Evolutionary conservation across 1,140 invertebrate species (phyloP).

Genomic region (Lepidostoma basale): DNA sequence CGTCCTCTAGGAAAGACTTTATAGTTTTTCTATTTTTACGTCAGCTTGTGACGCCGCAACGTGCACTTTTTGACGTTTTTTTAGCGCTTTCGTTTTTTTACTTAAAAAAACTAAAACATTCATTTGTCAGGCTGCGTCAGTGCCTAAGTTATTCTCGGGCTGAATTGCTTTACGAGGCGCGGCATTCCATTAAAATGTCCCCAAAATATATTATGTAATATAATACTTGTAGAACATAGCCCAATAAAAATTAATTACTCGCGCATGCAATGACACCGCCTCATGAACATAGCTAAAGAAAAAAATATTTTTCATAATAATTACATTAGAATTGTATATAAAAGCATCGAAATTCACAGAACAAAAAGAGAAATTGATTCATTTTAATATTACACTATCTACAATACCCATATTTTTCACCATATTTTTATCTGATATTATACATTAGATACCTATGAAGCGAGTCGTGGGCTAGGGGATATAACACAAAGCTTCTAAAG

Average conservation of each 20-base stretch:
- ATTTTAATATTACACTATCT: too few species aligned
- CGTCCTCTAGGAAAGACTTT: background rate
- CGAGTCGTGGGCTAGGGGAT: too few species aligned
- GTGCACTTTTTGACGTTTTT: slow-evolving; percentile 8
- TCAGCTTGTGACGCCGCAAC: slow-evolving; percentile 9
- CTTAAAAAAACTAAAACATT: slow-evolving; percentile 24
- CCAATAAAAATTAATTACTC: too few species aligned
- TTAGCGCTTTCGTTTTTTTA: slow-evolving; percentile 23
- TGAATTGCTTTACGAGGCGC: background rate
- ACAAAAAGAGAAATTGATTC: too few species aligned
- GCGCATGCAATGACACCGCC: too few species aligned
- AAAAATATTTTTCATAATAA: background rate
- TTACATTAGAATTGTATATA: background rate
- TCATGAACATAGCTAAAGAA: background rate
- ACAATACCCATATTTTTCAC: too few species aligned
- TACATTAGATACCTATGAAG: too few species aligned
- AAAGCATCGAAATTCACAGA: background rate
- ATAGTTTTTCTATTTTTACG: slow-evolving; percentile 15
- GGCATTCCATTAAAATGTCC: background rate
- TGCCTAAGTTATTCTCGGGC: slow-evolving; percentile 15
- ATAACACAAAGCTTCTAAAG: too few species aligned
- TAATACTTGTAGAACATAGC: too few species aligned
- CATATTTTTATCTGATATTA: too few species aligned
- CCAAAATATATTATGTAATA: too few species aligned
- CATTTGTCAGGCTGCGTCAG: slow-evolving; percentile 38